phyloP scores from a whole-genome alignment of 2,113 vertebrate genomes.

The Cepphus grylle region DNA sequence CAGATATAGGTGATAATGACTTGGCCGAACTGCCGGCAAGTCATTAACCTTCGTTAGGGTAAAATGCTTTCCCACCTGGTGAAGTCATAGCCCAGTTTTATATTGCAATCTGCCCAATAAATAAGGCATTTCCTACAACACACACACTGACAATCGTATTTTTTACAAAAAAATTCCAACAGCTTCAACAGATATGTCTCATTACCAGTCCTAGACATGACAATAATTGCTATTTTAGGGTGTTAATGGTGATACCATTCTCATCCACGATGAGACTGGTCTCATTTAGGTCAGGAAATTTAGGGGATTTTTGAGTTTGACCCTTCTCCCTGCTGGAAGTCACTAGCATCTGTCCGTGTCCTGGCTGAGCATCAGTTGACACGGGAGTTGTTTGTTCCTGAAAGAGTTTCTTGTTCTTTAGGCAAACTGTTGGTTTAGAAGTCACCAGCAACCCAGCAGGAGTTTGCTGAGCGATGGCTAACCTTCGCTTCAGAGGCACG shows the following conservation, averaged over 20 bases:
- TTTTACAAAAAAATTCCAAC: neutral
- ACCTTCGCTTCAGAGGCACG: neutral
- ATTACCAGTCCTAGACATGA: neutral
- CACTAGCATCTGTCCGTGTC: neutral
- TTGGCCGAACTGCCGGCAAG: neutral
- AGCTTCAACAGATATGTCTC: neutral
- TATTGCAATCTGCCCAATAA: neutral
- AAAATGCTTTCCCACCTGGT: conserved; percentile 3
- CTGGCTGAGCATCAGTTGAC: neutral
- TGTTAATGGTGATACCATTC: neutral
- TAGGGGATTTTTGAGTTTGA: neutral
- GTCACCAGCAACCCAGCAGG: neutral
- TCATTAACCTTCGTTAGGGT: neutral
- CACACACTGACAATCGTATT: neutral
- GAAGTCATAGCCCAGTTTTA: neutral
- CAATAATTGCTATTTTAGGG: neutral
- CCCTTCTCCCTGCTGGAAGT: neutral
- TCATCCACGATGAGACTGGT: neutral
- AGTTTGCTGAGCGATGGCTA: neutral
- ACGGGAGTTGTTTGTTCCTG: neutral
- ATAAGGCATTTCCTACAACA: neutral
- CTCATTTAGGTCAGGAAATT: neutral
- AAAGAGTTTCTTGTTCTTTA: neutral
- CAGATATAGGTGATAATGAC: neutral
- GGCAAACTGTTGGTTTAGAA: neutral